Evolutionary conservation across 2,888 invertebrate species (phyloP), one percentile per base, ranked within the genome.

Genomic region (Protonemura montana): DNA sequence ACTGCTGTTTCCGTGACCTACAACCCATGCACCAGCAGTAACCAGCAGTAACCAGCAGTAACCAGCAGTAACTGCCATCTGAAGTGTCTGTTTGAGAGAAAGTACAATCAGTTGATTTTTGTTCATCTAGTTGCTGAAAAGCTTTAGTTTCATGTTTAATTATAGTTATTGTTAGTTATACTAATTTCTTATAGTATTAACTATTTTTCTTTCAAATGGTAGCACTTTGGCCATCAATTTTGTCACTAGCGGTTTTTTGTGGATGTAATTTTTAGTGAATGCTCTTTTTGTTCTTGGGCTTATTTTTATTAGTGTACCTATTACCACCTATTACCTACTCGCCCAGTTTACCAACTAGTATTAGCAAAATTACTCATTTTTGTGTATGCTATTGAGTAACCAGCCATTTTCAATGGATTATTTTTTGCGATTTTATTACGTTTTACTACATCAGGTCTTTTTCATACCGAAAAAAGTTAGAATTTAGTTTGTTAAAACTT

Each of bases 1-100:
- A 86, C 29, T 25, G 28, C 29, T 87, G 86, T n/a, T 87, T 87
- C 78, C 77, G 13, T 41, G 26, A 28, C 78, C 28, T 25, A 0
- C 27, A 78, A 26, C 28, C 78, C 10, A 5, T 10, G 13, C 28
- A 78, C 27, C n/a, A 59, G 6, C 21, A 21, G 59, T 59, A 21
- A 59, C 16, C 59, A 59, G 59, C 21, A n/a, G n/a, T 59, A 13
- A 21, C 13, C 3, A 59, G 13, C 21, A 21, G 59, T 21, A 21
- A 16, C 59, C 59, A 21, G 7, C 21, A 35, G 35, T 21, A 7
- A 59, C 3, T 21, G 59, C 59, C 21, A n/a, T n/a, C n/a, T n/a
- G n/a, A n/a, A n/a, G n/a, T n/a, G n/a, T n/a, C n/a, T n/a, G n/a
- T n/a, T n/a, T n/a, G n/a, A n/a, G n/a, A n/a, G n/a, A 21, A 59